Evolutionary conservation across 2,113 vertebrate genomes (phyloP).

Genomic region (Vanacampus margaritifer): DNA sequence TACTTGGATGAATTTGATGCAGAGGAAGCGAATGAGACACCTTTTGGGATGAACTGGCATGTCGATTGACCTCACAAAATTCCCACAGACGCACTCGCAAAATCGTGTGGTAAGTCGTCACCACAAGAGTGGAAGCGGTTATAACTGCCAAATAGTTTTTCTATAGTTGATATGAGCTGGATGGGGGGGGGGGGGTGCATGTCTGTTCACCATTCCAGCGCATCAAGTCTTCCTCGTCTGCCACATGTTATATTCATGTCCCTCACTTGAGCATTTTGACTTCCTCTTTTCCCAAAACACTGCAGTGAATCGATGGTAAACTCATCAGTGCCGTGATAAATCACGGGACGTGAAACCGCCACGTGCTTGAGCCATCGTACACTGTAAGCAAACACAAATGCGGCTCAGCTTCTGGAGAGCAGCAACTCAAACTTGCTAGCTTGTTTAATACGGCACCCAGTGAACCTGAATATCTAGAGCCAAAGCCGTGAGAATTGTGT

Average conservation of each 20-base stretch:
- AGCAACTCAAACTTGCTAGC: too few relatives aligned
- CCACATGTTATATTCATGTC: background rate
- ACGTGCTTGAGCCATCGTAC: background rate
- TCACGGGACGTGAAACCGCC: background rate
- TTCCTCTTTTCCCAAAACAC: background rate
- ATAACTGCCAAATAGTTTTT: background rate
- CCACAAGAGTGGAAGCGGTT: background rate
- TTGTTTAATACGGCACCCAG: too few relatives aligned
- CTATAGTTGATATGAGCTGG: background rate
- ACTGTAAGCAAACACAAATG: background rate
- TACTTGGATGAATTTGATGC: background rate
- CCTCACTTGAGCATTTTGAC: background rate
- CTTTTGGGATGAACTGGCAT: background rate
- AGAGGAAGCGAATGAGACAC: background rate
- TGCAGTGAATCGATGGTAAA: conserved; percentile 21
- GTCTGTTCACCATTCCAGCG: conserved; percentile 1
- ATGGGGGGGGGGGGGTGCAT: background rate
- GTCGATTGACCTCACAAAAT: background rate
- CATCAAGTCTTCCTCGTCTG: conserved; percentile 13
- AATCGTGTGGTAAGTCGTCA: background rate
- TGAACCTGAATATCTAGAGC: too few relatives aligned
- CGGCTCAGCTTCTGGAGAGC: background rate
- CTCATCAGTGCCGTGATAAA: conserved; percentile 17
- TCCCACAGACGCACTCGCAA: background rate
- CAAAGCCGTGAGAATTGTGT: too few relatives aligned